phyloP scores from a whole-genome alignment of 2,113 vertebrate species.

The Gyps fulvus region DNA sequence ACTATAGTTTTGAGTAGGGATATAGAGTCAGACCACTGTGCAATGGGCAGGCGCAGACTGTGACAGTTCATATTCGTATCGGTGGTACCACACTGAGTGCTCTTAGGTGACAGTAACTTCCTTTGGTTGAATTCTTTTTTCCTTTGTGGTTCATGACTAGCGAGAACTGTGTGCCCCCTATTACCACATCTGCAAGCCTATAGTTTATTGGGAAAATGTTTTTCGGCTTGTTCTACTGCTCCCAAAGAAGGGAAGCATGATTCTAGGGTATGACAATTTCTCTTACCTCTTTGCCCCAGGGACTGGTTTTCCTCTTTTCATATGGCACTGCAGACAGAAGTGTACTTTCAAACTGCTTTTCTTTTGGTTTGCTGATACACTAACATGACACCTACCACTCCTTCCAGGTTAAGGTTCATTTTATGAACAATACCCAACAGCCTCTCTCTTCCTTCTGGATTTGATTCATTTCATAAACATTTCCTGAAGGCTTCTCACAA shows the following conservation, averaged over 20 bases:
- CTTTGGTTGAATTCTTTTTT: not conserved
- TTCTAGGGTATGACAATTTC: not conserved
- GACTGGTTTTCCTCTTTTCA: not conserved
- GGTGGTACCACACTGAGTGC: fast-evolving
- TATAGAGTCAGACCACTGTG: not conserved
- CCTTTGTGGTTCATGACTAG: not conserved
- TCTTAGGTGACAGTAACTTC: not conserved
- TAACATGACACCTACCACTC: not conserved
- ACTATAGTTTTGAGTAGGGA: not conserved
- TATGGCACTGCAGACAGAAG: not conserved
- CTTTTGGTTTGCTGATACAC: not conserved
- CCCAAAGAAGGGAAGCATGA: not conserved
- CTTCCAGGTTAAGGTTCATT: not conserved
- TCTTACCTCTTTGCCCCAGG: not conserved
- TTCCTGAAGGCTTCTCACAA: not conserved
- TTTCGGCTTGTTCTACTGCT: not conserved
- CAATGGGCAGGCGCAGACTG: not conserved
- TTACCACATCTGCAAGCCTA: not conserved
- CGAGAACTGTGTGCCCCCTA: not conserved
- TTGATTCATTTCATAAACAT: not conserved
- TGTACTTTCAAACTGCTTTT: not conserved
- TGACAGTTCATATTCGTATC: fast-evolving
- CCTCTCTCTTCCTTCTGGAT: not conserved
- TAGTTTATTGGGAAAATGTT: not conserved
- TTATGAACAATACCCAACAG: not conserved